Percentiles rank a stretch among this genome's conserved stretches.
These are phyloP conservation scores for Dasyprocta punctata DNA, from an alignment of 2,113 vertebrate species.

Conservation along the genomic window DNA sequence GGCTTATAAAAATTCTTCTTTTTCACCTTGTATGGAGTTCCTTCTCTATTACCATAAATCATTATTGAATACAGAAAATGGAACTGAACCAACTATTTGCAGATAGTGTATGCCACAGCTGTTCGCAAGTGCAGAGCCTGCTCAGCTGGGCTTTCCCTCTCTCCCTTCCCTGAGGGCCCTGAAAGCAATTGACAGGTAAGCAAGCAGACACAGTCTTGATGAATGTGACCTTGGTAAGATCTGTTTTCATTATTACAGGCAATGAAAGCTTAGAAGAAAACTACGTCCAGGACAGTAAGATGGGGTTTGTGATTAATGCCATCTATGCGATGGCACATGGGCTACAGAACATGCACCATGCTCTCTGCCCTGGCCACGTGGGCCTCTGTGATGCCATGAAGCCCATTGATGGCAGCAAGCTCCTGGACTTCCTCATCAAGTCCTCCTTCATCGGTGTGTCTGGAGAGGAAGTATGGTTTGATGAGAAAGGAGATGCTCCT, in stretches of 20 bases:
- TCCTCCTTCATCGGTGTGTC: slow-evolving; percentile 96
- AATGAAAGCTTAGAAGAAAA: slow-evolving; percentile 97
- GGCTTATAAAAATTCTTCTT: slow-evolving; percentile 30
- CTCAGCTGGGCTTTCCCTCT: not conserved
- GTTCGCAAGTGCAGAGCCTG: not conserved
- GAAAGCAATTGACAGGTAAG: not conserved
- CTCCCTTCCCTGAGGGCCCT: not conserved
- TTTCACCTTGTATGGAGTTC: not conserved
- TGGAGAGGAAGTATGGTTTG: slow-evolving; percentile 98
- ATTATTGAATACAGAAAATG: slow-evolving; percentile 29
- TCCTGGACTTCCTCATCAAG: slow-evolving; percentile 96
- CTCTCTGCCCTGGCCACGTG: slow-evolving; percentile 91
- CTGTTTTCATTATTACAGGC: slow-evolving; percentile 84
- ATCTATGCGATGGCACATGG: slow-evolving; percentile 99
- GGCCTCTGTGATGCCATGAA: slow-evolving; percentile 98
- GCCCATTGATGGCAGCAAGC: slow-evolving; percentile 97
- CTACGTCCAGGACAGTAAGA: slow-evolving; percentile 99
- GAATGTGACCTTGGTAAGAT: not conserved
- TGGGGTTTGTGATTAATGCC: slow-evolving; percentile 99
- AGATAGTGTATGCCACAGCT: not conserved
- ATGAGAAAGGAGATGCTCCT: slow-evolving; percentile 97
- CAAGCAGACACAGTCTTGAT: not conserved
- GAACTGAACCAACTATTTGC: not conserved
- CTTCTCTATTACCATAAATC: not conserved
- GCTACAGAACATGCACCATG: slow-evolving; percentile 96